phyloP scores from a whole-genome alignment of 2,888 invertebrate genomes.

The Eutolmus rufibarbis region DNA sequence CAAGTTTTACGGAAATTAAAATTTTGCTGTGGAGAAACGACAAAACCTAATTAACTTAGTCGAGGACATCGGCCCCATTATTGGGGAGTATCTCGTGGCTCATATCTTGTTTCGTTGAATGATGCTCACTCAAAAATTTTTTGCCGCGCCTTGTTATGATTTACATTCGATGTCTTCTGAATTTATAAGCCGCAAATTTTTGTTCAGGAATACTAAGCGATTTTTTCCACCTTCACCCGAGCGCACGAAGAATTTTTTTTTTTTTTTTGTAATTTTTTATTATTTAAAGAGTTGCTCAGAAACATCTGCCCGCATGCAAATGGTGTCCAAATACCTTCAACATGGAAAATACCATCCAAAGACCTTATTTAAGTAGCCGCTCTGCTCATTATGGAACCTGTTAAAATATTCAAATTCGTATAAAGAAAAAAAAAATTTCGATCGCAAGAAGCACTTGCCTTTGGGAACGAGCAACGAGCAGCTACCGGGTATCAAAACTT shows the following conservation, averaged over 20 bases:
- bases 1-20: neutral
- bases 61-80: neutral
- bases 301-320: neutral
- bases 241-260: neutral
- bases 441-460: neutral
- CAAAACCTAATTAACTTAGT: neutral
- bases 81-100: neutral
- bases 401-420: slow-evolving; percentile 32
- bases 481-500: slow-evolving; percentile 22
- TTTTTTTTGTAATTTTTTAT: neutral
- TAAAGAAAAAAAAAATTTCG: neutral
- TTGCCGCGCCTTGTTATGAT: neutral
- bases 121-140: neutral
- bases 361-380: slow-evolving; percentile 12
- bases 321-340: neutral
- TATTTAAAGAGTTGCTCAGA: neutral
- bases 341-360: neutral
- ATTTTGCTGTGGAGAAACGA: neutral
- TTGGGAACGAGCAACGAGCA: neutral
- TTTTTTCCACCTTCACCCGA: neutral
- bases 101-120: neutral
- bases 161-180: neutral
- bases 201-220: neutral
- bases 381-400: slow-evolving; percentile 9
- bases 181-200: slow-evolving; percentile 22